Base-by-base conservation (phyloP, 2,113 vertebrate genomes). In the Poicephalus meyeri region DNA sequence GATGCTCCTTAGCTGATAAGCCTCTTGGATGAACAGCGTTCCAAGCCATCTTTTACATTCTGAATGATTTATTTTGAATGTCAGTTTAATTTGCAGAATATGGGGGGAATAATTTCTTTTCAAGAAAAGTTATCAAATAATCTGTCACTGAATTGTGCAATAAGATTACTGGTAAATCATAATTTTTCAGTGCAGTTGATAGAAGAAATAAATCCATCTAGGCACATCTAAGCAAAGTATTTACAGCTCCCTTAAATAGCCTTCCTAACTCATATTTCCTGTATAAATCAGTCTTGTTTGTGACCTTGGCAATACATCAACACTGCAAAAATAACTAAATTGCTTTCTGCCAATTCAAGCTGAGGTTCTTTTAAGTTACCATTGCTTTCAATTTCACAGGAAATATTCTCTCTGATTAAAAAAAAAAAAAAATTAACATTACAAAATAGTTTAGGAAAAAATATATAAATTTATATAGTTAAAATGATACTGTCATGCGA, bases 141-240 rank as follows among this genome's bases (percentile, higher is more conserved):
- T 29, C 53, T 50, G 68, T 50, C 64, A 53, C 21, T 94, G 93
- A 82, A 79, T 95, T 73, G 86, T 86, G 93, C 50, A 91, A 37
- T 70, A 93, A 84, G 29, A 94, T 93, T 63, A 92, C 10, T 61
- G 56, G 68, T 86, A 78, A 94, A 89, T 95, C 42, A 88, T 83
- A 87, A 65, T 95, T 95, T 95, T 72, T 92, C 47, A 47, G 64
- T 79, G 80, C 46, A 92, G 9, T 6, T 96, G 71, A 92, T 91
- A 50, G 44, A 91, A 97, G 61, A 96, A 90, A 83, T 95, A 96
- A 96, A 95, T 97, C 83, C 55, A 91, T 86, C 69, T 93, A 80
- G 88, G n/a, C 64, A 94, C 42, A 91, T 60, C 42, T 88, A 83
- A 85, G 58, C 16, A 86, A 85, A 71, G 42, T 95, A 96, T 97